phyloP scores from a whole-genome alignment of 1,140 invertebrate genomes.

The Pseudomyrmex gracilis region DNA sequence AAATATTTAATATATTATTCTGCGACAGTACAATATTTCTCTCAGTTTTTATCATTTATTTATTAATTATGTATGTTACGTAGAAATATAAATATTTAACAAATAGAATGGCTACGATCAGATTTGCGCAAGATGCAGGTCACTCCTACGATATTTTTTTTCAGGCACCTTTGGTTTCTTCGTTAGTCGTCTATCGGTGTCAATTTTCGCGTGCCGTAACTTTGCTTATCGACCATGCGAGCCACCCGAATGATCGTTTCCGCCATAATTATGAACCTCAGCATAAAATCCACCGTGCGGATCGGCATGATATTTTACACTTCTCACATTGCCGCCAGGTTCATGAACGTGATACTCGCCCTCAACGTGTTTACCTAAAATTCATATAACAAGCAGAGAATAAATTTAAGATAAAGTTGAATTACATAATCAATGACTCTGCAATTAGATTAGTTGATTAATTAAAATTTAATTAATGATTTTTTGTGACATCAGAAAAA shows the following conservation, averaged over 20 bases:
- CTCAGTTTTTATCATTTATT: no score
- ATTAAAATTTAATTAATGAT: conserved; percentile 3
- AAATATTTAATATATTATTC: no score
- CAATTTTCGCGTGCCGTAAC: background rate
- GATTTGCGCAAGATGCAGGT: conserved; percentile 23
- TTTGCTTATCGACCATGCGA: conserved; percentile 54
- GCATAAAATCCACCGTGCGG: conserved; percentile 78
- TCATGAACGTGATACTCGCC: conserved; percentile 80
- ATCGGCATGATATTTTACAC: conserved; percentile 80
- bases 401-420: background rate
- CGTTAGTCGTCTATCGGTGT: background rate
- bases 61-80: background rate
- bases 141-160: background rate
- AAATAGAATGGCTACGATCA: conserved; percentile 16
- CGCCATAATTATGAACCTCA: conserved; percentile 82
- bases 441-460: background rate
- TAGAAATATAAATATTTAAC: conserved; percentile 1
- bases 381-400: background rate
- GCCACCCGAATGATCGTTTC: conserved; percentile 73
- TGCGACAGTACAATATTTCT: no score
- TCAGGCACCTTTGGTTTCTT: conserved; percentile 7
- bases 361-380: conserved; percentile 54
- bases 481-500: background rate
- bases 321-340: conserved; percentile 80
- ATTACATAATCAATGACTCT: background rate